Conservation (phyloP, 1,140 invertebrate genomes). For the Drosophila trapezifrons region DNA sequence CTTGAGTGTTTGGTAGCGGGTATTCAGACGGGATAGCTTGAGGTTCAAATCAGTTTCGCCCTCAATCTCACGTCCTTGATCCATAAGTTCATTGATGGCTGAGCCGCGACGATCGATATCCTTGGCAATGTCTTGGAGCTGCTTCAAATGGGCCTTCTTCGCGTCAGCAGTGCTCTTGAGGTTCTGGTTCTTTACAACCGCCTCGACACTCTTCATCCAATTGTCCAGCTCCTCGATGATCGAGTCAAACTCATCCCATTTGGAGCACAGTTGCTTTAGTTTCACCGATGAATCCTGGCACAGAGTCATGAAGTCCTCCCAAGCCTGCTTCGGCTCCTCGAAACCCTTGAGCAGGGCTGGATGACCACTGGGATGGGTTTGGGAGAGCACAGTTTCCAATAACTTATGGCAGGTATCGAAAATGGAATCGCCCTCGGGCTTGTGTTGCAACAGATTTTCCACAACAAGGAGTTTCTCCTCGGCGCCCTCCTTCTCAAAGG, state of each 20-base stretch:
- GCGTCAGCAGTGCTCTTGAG: constrained; percentile 93
- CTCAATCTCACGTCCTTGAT: constrained; percentile 89
- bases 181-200: constrained; percentile 94
- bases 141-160: constrained; percentile 92
- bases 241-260: constrained; percentile 92
- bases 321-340: constrained; percentile 90
- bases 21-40: constrained; percentile 91
- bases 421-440: constrained; percentile 89
- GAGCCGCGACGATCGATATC: constrained; percentile 89
- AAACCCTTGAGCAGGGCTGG: constrained; percentile 89
- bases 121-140: constrained; percentile 89
- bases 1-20: constrained; percentile 93
- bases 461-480: constrained; percentile 90
- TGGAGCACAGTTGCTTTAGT: constrained; percentile 89
- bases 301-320: constrained; percentile 90
- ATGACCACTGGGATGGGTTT: constrained; percentile 92
- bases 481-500: constrained; percentile 90
- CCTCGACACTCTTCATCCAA: constrained; percentile 94
- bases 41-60: constrained; percentile 90
- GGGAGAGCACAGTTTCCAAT: constrained; percentile 89
- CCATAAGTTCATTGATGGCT: constrained; percentile 89
- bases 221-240: constrained; percentile 90
- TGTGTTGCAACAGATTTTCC: constrained; percentile 90
- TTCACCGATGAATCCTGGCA: constrained; percentile 89
- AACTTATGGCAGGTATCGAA: constrained; percentile 89